Conservation (phyloP, 2,888 invertebrate species). For the Argyresthia goedartella region DNA sequence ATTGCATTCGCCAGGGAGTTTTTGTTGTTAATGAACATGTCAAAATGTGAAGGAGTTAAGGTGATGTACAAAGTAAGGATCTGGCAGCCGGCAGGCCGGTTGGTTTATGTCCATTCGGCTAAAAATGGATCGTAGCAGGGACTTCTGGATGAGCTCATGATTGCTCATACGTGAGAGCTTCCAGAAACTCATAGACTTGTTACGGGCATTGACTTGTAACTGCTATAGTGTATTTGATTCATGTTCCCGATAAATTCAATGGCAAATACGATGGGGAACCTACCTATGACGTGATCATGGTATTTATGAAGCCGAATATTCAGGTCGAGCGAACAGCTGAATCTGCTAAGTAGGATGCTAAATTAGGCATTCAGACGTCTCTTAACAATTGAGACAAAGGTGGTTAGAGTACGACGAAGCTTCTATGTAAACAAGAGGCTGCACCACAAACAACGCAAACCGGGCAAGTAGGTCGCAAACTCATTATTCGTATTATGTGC, state of each 20-base stretch:
- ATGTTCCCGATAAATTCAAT: conserved; percentile 9
- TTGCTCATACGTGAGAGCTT: conserved; percentile 14
- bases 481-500: conserved; percentile 4
- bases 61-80: conserved; percentile 5
- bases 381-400: conserved; percentile 50
- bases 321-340: conserved; percentile 57
- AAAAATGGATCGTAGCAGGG: conserved; percentile 22
- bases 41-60: conserved; percentile 22
- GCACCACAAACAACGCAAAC: conserved; percentile 16
- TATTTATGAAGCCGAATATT: conserved; percentile 56
- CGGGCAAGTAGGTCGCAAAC: conserved; percentile 44
- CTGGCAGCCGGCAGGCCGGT: conserved; percentile 17
- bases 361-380: conserved; percentile 52
- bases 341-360: conserved; percentile 57
- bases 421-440: conserved; percentile 49
- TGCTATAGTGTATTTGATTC: too few relatives aligned
- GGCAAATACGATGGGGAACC: conserved; percentile 47
- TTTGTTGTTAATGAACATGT: conserved; percentile 33
- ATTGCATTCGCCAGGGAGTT: conserved; percentile 20
- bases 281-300: conserved; percentile 34
- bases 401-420: conserved; percentile 43
- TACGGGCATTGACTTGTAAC: not conserved
- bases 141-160: conserved; percentile 13
- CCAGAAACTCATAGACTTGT: conserved; percentile 8
- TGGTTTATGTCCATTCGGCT: conserved; percentile 28